A percentile compares a stretch with the other conserved stretches of the same genome.
Conservation (phyloP, 2,113 vertebrate species). For the Brachionichthys hirsutus region DNA sequence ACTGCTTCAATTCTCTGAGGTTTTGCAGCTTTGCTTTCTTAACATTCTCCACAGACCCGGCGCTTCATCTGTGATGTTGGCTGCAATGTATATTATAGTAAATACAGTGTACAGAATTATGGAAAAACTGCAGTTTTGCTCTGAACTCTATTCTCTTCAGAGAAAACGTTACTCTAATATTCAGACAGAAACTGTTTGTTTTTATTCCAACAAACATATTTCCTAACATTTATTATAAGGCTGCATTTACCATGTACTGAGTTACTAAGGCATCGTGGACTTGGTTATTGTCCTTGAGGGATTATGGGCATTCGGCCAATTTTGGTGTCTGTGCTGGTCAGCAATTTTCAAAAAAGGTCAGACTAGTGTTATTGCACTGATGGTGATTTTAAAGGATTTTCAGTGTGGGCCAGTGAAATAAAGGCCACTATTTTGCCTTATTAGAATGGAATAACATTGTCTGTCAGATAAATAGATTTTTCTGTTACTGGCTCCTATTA, state of each 20-base stretch:
- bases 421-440: conserved; percentile 57
- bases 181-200: neutral
- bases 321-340: conserved; percentile 36
- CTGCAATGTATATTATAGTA: conserved; percentile 29
- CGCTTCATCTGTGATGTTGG: conserved; percentile 31
- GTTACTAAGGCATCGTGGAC: conserved; percentile 2
- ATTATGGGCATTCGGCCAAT: conserved; percentile 35
- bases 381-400: conserved; percentile 59
- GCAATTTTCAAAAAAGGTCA: conserved; percentile 67
- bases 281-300: conserved; percentile 33
- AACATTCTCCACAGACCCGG: conserved; percentile 31
- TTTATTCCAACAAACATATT: conserved; percentile 4
- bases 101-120: conserved; percentile 3
- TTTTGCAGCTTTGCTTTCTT: conserved; percentile 57
- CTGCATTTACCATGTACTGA: neutral
- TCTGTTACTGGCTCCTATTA: conserved; percentile 41
- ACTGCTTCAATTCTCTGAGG: conserved; percentile 50
- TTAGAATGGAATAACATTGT: conserved; percentile 55
- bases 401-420: conserved; percentile 43
- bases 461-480: conserved; percentile 74
- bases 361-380: conserved; percentile 38
- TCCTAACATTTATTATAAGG: conserved; percentile 12
- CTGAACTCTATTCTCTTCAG: conserved; percentile 7
- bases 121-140: conserved; percentile 8
- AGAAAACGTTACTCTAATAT: neutral